Evolutionary conservation across 2,797 vertebrate genomes (phyloP).

Genomic region (Dermochelys coriacea): DNA sequence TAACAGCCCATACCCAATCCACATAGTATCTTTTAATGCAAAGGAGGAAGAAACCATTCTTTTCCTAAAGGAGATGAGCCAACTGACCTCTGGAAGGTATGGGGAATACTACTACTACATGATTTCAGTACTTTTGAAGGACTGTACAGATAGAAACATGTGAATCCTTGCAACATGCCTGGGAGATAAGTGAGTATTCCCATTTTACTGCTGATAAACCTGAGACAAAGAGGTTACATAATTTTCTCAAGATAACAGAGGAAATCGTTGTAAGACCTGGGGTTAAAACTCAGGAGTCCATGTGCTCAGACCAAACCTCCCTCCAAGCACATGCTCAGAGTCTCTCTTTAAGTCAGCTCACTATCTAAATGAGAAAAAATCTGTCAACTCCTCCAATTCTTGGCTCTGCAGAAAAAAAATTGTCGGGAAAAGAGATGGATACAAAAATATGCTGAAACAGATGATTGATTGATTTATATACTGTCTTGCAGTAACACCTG

Average conservation of each 20-base stretch:
- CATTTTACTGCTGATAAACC: neutral
- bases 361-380: neutral
- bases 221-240: conserved; percentile 2
- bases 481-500: neutral
- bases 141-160: neutral
- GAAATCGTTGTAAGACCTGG: neutral
- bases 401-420: neutral
- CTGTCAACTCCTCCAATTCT: neutral
- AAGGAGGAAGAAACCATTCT: conserved; percentile 75
- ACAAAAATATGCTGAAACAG: neutral
- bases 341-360: neutral
- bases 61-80: conserved; percentile 82
- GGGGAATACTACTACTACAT: neutral
- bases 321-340: neutral
- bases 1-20: conserved; percentile 72
- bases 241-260: neutral
- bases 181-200: neutral
- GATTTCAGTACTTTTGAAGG: neutral
- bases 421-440: neutral
- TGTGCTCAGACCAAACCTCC: neutral
- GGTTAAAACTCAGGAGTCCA: neutral
- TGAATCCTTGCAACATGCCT: neutral
- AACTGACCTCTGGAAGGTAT: conserved; percentile 81
- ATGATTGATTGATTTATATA: conserved; percentile 2
- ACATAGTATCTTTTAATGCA: conserved; percentile 84